Conservation (phyloP, 2,113 vertebrate genomes). For the Myocastor coypus region DNA sequence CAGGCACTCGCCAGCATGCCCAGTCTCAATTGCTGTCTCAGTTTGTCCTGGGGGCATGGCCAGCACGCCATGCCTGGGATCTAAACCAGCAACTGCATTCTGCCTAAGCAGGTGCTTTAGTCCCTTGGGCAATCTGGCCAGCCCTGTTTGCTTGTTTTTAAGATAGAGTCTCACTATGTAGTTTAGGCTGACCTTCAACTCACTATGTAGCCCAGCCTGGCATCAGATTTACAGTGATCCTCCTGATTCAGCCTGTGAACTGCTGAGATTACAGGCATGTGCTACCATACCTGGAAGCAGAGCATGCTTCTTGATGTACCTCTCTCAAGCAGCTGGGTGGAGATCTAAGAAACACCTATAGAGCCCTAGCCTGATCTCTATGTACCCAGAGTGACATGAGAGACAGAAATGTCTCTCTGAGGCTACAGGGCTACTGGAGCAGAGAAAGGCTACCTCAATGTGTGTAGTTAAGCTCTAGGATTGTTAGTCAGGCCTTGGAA, state of each 20-base stretch:
- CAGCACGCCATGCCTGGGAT: too few relatives aligned
- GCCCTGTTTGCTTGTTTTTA: neutral
- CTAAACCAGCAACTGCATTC: too few relatives aligned
- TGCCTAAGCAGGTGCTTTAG: too few relatives aligned
- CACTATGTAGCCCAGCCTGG: neutral
- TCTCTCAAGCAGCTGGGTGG: neutral
- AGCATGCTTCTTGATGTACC: neutral
- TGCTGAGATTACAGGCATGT: neutral
- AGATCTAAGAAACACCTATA: neutral
- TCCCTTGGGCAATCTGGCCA: too few relatives aligned
- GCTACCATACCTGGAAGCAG: neutral
- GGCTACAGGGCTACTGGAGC: neutral
- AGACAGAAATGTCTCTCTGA: neutral
- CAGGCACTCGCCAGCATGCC: too few relatives aligned
- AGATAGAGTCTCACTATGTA: neutral
- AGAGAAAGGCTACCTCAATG: neutral
- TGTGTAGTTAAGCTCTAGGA: neutral
- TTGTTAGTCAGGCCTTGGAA: neutral
- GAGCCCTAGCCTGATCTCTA: neutral
- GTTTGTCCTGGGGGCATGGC: too few relatives aligned
- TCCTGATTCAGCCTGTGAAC: neutral
- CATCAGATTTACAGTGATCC: neutral
- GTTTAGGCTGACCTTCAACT: neutral
- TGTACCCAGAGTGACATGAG: neutral
- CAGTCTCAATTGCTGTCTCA: too few relatives aligned